Evolutionary conservation across 2,888 invertebrate species (phyloP).

Genomic region (Anticlea derivata): DNA sequence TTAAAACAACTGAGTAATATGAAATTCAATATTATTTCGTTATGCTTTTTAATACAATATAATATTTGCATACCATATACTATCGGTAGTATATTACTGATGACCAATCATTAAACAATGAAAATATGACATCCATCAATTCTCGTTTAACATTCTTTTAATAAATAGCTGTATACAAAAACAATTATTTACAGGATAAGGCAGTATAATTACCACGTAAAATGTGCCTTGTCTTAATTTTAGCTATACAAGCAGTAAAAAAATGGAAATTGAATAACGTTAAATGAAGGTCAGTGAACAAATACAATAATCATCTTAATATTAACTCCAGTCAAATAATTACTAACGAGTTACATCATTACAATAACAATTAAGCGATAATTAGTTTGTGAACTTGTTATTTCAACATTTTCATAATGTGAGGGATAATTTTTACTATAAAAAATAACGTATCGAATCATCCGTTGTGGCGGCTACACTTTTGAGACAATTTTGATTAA

Average conservation of each 20-base stretch:
- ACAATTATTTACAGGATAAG: slow-evolving; percentile 84
- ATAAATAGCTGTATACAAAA: slow-evolving; percentile 85
- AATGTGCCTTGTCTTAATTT: slow-evolving; percentile 76
- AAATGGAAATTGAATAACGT: slow-evolving; percentile 71
- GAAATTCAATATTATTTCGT: slow-evolving; percentile 85
- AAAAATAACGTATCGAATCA: slow-evolving; percentile 48
- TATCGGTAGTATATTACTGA: slow-evolving; percentile 82
- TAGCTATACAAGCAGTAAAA: slow-evolving; percentile 82
- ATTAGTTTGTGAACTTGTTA: slow-evolving; percentile 83
- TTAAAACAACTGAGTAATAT: slow-evolving; percentile 73
- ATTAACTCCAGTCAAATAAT: slow-evolving; percentile 77
- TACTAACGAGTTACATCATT: slow-evolving; percentile 76
- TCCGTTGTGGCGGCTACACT: slow-evolving; percentile 50
- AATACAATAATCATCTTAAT: slow-evolving; percentile 60
- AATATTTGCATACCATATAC: slow-evolving; percentile 81
- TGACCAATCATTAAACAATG: slow-evolving; percentile 82
- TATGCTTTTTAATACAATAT: slow-evolving; percentile 84
- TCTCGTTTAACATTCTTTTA: slow-evolving; percentile 81
- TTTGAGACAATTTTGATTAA: slow-evolving; percentile 60
- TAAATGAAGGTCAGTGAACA: slow-evolving; percentile 69
- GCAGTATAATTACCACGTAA: slow-evolving; percentile 82
- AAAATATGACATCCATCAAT: slow-evolving; percentile 80
- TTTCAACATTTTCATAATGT: slow-evolving; percentile 58
- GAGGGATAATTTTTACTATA: slow-evolving; percentile 53
- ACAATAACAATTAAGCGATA: slow-evolving; percentile 73